A percentile compares a stretch with the other conserved stretches of the same genome.
These are phyloP conservation scores for Gymnorhina tibicen DNA, from an alignment of 2,113 vertebrate species.

Conservation along the genomic window DNA sequence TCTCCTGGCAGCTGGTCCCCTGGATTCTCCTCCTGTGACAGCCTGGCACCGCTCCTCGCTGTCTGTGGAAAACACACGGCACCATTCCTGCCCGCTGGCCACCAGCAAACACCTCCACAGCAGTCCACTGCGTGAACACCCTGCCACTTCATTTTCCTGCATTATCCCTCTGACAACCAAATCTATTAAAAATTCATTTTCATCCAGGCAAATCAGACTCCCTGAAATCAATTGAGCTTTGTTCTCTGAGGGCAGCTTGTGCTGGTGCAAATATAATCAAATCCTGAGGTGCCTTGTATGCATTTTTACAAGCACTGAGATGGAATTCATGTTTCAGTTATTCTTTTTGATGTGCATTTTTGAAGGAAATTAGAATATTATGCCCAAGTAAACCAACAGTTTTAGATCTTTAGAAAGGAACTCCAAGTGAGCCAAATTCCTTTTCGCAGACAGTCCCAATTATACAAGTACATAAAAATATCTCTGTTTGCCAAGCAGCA, in stretches of 20 bases:
- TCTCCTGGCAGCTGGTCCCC: neutral
- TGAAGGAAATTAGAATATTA: conserved; percentile 11
- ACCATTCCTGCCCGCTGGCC: neutral
- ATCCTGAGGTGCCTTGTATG: conserved; percentile 9
- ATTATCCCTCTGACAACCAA: conserved; percentile 7
- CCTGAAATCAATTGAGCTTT: conserved; percentile 27
- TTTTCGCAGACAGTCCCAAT: neutral
- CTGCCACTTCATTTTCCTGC: neutral
- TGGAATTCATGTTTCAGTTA: neutral
- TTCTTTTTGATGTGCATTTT: conserved; percentile 27
- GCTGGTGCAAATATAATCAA: neutral
- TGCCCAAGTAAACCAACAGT: neutral
- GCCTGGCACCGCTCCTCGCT: neutral
- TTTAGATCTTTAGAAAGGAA: neutral
- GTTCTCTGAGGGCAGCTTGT: conserved; percentile 16
- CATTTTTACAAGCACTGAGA: conserved; percentile 3
- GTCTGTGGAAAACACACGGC: neutral
- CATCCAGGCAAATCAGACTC: neutral
- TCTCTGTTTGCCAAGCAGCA: neutral
- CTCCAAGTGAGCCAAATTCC: neutral
- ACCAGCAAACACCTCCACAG: neutral
- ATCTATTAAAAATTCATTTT: conserved; percentile 46
- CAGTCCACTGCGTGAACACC: neutral
- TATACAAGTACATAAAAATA: neutral
- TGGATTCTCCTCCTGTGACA: neutral